Evolutionary conservation across 2,113 vertebrate genomes (phyloP).

Genomic region (Siniperca knerii): DNA sequence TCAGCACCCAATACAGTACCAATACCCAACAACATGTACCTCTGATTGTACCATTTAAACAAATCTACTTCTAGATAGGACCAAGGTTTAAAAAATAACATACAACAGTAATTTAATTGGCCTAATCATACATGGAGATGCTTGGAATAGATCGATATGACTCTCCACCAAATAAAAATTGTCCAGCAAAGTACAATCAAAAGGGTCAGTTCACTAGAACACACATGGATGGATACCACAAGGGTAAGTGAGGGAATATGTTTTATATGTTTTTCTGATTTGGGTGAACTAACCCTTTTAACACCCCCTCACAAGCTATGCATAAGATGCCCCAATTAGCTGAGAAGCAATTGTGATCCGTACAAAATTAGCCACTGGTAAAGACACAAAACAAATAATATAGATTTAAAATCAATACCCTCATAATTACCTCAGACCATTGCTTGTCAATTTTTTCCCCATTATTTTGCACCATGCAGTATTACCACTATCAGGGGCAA

Average conservation of each 20-base stretch:
- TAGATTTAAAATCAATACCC: slow-evolving; percentile 17
- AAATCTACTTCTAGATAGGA: neutral
- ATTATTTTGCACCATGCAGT: neutral
- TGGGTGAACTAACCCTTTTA: slow-evolving; percentile 41
- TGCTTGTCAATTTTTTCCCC: neutral
- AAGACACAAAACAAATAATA: slow-evolving; percentile 7
- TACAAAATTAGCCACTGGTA: slow-evolving; percentile 20
- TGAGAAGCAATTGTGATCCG: slow-evolving; percentile 13
- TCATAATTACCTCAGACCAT: slow-evolving; percentile 14
- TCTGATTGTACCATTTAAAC: slow-evolving; percentile 6
- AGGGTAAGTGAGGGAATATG: neutral
- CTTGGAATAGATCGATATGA: slow-evolving; percentile 36
- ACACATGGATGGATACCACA: neutral
- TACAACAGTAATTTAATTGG: neutral
- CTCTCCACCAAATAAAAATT: neutral
- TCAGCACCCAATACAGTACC: neutral
- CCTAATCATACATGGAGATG: slow-evolving; percentile 17
- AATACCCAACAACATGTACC: slow-evolving; percentile 11
- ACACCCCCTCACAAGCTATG: neutral
- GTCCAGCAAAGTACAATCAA: neutral
- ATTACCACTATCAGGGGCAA: neutral
- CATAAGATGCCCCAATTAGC: slow-evolving; percentile 16
- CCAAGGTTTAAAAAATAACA: neutral
- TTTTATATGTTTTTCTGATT: neutral
- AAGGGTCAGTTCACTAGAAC: slow-evolving; percentile 28